These are phyloP conservation scores for Idaea dimidiata DNA, from an alignment of 2,888 invertebrate species.

Conservation along the genomic window DNA sequence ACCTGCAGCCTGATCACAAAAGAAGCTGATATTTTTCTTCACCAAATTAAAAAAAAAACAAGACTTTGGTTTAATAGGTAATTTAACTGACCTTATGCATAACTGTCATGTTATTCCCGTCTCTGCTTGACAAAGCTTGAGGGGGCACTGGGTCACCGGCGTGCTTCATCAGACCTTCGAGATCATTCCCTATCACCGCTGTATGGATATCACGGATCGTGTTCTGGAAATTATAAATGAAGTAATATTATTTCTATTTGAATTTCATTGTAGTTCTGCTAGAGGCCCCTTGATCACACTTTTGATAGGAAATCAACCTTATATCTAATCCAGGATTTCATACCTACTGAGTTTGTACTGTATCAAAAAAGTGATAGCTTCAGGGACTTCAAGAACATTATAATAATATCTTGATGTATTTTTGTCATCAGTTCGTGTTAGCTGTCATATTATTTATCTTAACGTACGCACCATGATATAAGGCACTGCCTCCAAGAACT, in stretches of 20 bases:
- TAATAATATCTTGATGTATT: too few relatives aligned
- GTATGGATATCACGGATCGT: slow-evolving; percentile 90
- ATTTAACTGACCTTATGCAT: slow-evolving; percentile 86
- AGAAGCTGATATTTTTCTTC: background rate
- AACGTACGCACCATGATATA: slow-evolving; percentile 88
- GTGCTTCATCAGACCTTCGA: slow-evolving; percentile 84
- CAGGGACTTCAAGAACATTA: too few relatives aligned
- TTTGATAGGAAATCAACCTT: too few relatives aligned
- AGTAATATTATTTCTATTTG: slow-evolving; percentile 18
- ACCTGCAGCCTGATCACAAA: slow-evolving; percentile 85
- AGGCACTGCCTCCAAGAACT: slow-evolving; percentile 95
- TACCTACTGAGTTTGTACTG: too few relatives aligned
- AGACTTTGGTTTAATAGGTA: background rate
- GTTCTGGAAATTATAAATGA: slow-evolving; percentile 78
- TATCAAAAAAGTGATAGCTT: too few relatives aligned
- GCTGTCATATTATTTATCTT: too few relatives aligned
- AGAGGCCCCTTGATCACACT: too few relatives aligned
- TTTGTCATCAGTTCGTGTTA: too few relatives aligned
- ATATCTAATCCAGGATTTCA: too few relatives aligned
- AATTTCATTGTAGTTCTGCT: too few relatives aligned
- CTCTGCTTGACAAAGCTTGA: slow-evolving; percentile 87
- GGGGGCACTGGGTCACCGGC: slow-evolving; percentile 85
- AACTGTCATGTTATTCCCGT: slow-evolving; percentile 90
- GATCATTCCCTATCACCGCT: slow-evolving; percentile 88
- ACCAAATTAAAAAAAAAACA: background rate